A percentile compares a stretch with the other conserved stretches of the same genome.
Evolutionary conservation across 1,140 invertebrate species (phyloP).

Genomic region (Oryctes rhinoceros): DNA sequence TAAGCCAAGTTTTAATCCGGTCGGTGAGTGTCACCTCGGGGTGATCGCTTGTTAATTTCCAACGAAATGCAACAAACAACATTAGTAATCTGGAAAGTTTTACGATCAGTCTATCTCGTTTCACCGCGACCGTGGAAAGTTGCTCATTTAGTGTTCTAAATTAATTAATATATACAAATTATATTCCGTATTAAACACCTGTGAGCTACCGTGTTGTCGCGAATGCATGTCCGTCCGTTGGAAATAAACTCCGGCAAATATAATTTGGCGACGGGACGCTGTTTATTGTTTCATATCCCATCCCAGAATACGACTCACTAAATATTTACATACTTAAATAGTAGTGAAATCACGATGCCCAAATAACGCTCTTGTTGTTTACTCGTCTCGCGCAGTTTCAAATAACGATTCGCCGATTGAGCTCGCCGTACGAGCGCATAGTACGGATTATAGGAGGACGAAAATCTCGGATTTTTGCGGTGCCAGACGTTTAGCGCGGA

Average conservation of each 20-base stretch:
- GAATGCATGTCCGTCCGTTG: neutral
- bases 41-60: too few species aligned
- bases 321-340: conserved; percentile 26
- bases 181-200: neutral
- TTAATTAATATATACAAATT: too few species aligned
- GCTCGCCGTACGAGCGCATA: neutral
- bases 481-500: neutral
- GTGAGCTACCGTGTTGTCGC: neutral
- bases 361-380: neutral
- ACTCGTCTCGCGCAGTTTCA: conserved; percentile 17
- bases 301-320: neutral
- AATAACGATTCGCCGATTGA: conserved; percentile 3
- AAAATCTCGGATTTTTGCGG: neutral
- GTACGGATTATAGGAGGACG: neutral
- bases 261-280: neutral
- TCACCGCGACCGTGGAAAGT: too few species aligned
- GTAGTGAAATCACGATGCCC: neutral
- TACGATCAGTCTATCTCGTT: too few species aligned
- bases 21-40: too few species aligned
- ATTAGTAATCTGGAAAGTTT: too few species aligned
- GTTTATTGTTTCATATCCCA: conserved; percentile 16
- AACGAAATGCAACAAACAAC: too few species aligned
- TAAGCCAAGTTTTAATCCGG: too few species aligned
- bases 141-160: too few species aligned
- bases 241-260: neutral